A percentile compares a stretch with the other conserved stretches of the same genome.
phyloP scores from a whole-genome alignment of 2,888 invertebrate genomes.

The Anoplius nigerrimus region DNA sequence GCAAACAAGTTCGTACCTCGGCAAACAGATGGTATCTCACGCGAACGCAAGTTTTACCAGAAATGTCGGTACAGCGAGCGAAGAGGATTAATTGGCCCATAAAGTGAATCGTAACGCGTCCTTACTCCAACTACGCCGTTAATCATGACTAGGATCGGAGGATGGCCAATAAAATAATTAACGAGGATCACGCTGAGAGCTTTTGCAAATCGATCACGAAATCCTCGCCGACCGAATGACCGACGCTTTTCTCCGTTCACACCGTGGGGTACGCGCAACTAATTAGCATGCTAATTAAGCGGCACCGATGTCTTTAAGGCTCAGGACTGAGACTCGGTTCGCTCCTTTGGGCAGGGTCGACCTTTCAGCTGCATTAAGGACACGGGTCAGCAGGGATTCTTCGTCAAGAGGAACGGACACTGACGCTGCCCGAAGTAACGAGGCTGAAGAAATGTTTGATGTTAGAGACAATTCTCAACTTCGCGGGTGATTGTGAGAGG shows the following conservation, averaged over 20 bases:
- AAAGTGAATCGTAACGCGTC: slow-evolving; percentile 14
- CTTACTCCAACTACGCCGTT: slow-evolving; percentile 13
- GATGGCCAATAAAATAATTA: slow-evolving; percentile 49
- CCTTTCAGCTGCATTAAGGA: slow-evolving; percentile 22
- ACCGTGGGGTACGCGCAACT: slow-evolving; percentile 45
- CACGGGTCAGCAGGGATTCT: slow-evolving; percentile 19
- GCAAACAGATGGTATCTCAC: too few species aligned
- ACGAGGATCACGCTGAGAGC: slow-evolving; percentile 46
- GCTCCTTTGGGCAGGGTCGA: slow-evolving; percentile 28
- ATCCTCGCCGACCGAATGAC: slow-evolving; percentile 27
- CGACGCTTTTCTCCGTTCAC: slow-evolving; percentile 38
- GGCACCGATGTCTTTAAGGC: slow-evolving; percentile 44
- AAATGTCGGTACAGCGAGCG: not conserved
- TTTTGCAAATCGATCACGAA: slow-evolving; percentile 52
- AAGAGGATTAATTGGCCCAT: slow-evolving; percentile 9
- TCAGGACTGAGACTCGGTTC: slow-evolving; percentile 31
- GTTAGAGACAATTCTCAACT: too few species aligned
- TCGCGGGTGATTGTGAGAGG: too few species aligned
- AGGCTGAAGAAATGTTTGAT: too few species aligned
- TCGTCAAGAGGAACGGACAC: too few species aligned
- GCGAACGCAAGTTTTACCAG: too few species aligned
- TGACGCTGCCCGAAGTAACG: too few species aligned
- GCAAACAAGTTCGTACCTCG: not conserved
- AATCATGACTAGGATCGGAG: slow-evolving; percentile 23
- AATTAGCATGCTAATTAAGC: slow-evolving; percentile 62